Base-by-base conservation (phyloP, 2,888 invertebrate genomes). In the Hydropsyche betteni region DNA sequence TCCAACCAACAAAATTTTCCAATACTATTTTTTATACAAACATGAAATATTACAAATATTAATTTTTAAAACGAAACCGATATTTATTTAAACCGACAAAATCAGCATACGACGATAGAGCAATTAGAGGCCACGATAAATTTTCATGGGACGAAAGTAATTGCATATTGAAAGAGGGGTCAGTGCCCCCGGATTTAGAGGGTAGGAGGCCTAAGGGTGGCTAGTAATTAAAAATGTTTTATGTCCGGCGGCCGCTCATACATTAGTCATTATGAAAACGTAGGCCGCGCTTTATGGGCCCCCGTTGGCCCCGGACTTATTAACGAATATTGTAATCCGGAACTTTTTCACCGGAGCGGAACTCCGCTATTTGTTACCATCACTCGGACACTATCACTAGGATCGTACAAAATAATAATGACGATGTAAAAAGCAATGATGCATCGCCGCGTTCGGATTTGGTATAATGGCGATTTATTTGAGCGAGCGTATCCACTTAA, bases 251-350 rank as follows among this genome's bases (percentile, higher is more conserved):
- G 68, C 61, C 38, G 68, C 58, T 69, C 72, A 71, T 77, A 71
- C 69, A 74, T 74, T 68, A 74, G 74, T 78, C 73, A 76, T 78
- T 78, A 78, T 75, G 76, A 75, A 78, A 74, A 76, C 76, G 73
- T 75, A 78, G 64, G 64, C 61, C 58, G 58, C 72, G 74, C 74
- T 76, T 75, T 74, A 78, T 76, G 75, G 68, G 53, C 73, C 78
- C 78, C 78, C 61, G 34, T 72, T 53, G 34, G 36, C 64, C 36
- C 64, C 36, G 34, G 33, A 64, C 64, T 64, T 64, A 64, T 64
- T 64, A 64, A 64, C 64, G 34, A 34, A 64, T 36, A 64, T 64
- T 64, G 34, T 64, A 36, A 36, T 64, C 34, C 8, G 12, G 36
- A 5, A 8, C 64, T 64, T 36, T 64, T 64, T 64, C n/a, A 5